A percentile compares a stretch with the other conserved stretches of the same genome.
phyloP scores from a whole-genome alignment of 1,140 invertebrate species.

The Nasonia vitripennis region DNA sequence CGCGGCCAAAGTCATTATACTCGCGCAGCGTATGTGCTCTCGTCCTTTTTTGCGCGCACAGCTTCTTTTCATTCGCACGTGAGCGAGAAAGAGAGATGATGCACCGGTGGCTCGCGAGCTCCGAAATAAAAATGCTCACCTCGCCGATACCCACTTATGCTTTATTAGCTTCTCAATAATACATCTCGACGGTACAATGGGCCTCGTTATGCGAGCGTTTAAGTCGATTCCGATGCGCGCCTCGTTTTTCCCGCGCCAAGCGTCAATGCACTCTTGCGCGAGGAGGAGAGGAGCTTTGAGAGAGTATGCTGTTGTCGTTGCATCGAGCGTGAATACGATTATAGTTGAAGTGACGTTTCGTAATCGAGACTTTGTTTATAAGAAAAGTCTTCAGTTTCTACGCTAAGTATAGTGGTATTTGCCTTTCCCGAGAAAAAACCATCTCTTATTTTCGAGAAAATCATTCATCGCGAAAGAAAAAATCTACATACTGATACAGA shows the following conservation, averaged over 20 bases:
- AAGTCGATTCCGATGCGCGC: conserved; percentile 43
- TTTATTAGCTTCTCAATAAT: conserved; percentile 55
- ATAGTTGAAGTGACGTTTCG: too few species aligned
- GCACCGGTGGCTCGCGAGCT: conserved; percentile 14
- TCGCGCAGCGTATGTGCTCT: not conserved
- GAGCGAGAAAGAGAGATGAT: not conserved
- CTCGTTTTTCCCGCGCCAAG: not conserved
- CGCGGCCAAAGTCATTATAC: conserved; percentile 45
- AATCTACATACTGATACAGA: too few species aligned
- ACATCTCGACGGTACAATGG: conserved; percentile 48
- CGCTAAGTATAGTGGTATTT: not conserved
- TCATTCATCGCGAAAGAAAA: not conserved
- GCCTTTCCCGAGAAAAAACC: not conserved
- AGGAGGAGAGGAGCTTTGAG: not conserved
- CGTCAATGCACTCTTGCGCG: conserved; percentile 17
- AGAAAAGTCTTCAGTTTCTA: too few species aligned
- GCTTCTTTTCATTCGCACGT: conserved; percentile 28
- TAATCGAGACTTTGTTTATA: too few species aligned
- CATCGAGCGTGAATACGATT: not conserved
- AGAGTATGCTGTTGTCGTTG: too few species aligned
- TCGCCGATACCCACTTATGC: conserved; percentile 52
- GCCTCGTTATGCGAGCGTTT: conserved; percentile 48
- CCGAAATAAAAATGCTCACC: conserved; percentile 38
- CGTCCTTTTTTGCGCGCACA: not conserved
- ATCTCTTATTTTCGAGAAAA: not conserved